phyloP scores from a whole-genome alignment of 2,888 invertebrate species.

The Terebella lapidaria region DNA sequence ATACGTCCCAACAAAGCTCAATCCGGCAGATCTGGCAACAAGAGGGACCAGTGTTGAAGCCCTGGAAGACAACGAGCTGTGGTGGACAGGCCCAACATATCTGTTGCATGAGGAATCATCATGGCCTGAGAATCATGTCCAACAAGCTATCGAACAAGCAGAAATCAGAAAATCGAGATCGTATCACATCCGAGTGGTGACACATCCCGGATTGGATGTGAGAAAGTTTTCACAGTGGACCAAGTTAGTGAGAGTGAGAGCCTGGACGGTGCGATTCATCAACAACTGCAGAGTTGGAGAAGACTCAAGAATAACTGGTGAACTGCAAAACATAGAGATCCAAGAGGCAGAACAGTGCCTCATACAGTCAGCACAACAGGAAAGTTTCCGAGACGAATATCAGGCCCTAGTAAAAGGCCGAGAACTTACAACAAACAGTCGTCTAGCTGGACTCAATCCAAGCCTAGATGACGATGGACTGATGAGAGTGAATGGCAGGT shows the following conservation, averaged over 20 bases:
- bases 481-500: not conserved
- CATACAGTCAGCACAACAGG: not conserved
- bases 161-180: too few relatives aligned
- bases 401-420: not conserved
- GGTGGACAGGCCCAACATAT: constrained; percentile 3
- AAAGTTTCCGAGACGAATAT: not conserved
- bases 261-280: not conserved
- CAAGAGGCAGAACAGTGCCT: not conserved
- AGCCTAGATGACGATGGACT: constrained; percentile 3
- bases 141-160: too few relatives aligned
- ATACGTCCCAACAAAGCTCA: constrained; percentile 8
- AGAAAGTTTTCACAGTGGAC: not conserved
- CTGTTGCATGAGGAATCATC: not conserved
- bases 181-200: too few relatives aligned
- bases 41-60: not conserved
- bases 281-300: not conserved
- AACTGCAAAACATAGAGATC: not conserved
- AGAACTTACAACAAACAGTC: not conserved
- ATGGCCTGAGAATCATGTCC: too few relatives aligned
- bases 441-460: not conserved
- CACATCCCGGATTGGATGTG: too few relatives aligned
- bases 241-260: not conserved
- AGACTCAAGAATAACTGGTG: not conserved
- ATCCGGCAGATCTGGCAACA: constrained; percentile 11
- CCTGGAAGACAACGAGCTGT: not conserved